phyloP scores from a whole-genome alignment of 2,888 invertebrate genomes.

The Phania funesta region DNA sequence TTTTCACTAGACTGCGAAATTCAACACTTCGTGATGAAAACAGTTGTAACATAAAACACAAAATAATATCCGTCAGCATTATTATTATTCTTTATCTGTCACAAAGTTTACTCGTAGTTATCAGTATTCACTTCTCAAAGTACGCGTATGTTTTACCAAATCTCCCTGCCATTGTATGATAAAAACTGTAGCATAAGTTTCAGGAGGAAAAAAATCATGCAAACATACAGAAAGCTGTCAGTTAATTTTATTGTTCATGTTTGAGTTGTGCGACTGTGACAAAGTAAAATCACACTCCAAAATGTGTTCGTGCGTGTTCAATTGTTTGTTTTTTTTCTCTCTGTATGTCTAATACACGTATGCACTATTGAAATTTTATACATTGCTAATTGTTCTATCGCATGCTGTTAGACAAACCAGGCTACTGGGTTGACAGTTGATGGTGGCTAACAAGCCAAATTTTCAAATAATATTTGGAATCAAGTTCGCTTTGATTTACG shows the following conservation, averaged over 20 bases:
- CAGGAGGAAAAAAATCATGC: not conserved
- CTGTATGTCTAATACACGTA: not conserved
- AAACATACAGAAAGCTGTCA: slow-evolving; percentile 40
- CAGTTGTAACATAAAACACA: too few species aligned
- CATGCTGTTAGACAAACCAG: too few species aligned
- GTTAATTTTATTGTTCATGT: slow-evolving; percentile 37
- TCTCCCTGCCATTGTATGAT: slow-evolving; percentile 4
- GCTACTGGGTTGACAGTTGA: too few species aligned
- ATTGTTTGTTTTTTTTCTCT: not conserved
- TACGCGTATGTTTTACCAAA: not conserved
- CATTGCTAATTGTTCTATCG: slow-evolving; percentile 12
- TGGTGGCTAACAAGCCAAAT: too few species aligned
- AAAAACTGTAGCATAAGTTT: slow-evolving; percentile 16
- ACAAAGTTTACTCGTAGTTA: slow-evolving; percentile 3
- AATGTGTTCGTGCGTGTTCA: not conserved
- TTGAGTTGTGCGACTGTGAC: slow-evolving; percentile 5
- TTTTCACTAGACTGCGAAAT: not conserved
- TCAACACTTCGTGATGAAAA: not conserved
- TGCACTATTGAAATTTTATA: slow-evolving; percentile 44
- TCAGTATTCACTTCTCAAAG: not conserved
- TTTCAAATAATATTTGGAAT: too few species aligned
- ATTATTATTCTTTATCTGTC: not conserved
- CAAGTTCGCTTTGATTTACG: too few species aligned
- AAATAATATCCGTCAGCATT: not conserved
- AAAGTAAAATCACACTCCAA: slow-evolving; percentile 3